These are phyloP conservation scores for Liasis olivaceus DNA, from an alignment of 2,797 vertebrate species.

Conservation along the genomic window DNA sequence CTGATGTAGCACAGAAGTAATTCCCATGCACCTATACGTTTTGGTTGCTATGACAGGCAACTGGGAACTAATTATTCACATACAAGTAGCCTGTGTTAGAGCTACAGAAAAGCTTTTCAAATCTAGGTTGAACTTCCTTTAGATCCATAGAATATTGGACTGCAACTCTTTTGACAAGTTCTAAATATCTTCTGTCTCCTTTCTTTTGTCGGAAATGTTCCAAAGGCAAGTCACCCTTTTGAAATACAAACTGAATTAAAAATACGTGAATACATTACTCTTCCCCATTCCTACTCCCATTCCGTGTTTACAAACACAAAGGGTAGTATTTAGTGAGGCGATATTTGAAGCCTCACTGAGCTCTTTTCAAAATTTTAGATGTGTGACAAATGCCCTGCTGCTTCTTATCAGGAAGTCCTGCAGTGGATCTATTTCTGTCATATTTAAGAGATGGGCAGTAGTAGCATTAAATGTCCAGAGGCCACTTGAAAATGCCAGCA, in stretches of 20 bases:
- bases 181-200: neutral
- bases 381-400: neutral
- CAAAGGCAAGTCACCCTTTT: neutral
- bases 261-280: neutral
- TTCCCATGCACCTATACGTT: neutral
- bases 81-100: neutral
- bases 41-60: conserved; percentile 13
- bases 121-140: neutral
- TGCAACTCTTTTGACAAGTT: neutral
- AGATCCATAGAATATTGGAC: neutral
- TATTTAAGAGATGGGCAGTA: neutral
- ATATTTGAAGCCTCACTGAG: neutral
- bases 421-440: neutral
- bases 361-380: neutral
- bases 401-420: neutral
- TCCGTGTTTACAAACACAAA: neutral
- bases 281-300: neutral
- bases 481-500: neutral
- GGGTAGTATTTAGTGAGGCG: neutral
- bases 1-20: neutral
- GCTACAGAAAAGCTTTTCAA: neutral
- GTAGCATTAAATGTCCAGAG: neutral
- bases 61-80: neutral
- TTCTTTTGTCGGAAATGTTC: neutral
- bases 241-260: neutral